Conservation (phyloP, 2,888 invertebrate species). For the Acanthacorydalis orientalis region DNA sequence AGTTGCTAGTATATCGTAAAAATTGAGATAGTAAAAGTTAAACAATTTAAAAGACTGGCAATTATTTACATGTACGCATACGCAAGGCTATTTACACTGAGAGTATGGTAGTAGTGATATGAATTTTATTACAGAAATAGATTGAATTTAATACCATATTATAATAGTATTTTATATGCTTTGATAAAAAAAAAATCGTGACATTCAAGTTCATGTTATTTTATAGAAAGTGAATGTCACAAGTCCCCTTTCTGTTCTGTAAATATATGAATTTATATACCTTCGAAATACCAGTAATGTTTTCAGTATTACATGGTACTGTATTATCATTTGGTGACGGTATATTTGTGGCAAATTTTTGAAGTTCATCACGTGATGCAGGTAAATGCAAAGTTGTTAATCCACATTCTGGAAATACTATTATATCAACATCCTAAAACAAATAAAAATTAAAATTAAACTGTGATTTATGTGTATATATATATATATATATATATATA, state of each 20-base stretch:
- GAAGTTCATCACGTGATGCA: slow-evolving; percentile 14
- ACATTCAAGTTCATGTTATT: neutral
- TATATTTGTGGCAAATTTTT: slow-evolving; percentile 14
- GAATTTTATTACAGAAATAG: no score
- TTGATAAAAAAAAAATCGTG: slow-evolving; percentile 6
- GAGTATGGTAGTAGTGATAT: no score
- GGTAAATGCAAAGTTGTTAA: slow-evolving; percentile 19
- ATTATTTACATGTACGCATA: no score
- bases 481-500: no score
- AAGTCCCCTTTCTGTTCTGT: neutral
- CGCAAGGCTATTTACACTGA: no score
- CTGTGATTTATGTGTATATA: no score
- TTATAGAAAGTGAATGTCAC: neutral
- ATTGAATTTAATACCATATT: no score
- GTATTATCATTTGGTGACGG: slow-evolving; percentile 13
- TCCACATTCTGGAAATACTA: slow-evolving; percentile 38
- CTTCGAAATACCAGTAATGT: no score
- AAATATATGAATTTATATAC: neutral
- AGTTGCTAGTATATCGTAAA: no score
- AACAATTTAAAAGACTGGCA: no score
- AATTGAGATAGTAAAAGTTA: no score
- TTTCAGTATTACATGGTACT: slow-evolving; percentile 12
- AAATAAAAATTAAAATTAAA: neutral
- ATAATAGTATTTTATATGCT: no score
- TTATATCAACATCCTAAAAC: slow-evolving; percentile 33